A percentile compares a stretch with the other conserved stretches of the same genome.
Conservation (phyloP, 2,113 vertebrate genomes). For the Abramis brama region DNA sequence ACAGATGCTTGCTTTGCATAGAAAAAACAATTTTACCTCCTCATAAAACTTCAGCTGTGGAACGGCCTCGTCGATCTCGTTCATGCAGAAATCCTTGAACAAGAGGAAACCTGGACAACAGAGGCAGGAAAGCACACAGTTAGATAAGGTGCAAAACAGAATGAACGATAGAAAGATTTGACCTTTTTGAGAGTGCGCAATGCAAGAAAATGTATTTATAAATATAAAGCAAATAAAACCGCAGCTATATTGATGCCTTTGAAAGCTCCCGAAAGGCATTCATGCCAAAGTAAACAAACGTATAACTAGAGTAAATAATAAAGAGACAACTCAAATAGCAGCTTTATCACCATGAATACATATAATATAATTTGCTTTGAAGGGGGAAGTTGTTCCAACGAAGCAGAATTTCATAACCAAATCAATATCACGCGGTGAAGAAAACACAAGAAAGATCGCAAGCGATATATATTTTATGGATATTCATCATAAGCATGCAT, state of each 20-base stretch:
- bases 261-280: background rate
- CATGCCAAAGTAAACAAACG: constrained; percentile 21
- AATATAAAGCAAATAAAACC: background rate
- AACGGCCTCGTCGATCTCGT: constrained; percentile 93
- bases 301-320: background rate
- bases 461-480: background rate
- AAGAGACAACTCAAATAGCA: constrained; percentile 23
- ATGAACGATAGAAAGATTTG: background rate
- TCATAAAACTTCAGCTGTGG: constrained; percentile 98
- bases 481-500: background rate
- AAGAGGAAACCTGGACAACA: constrained; percentile 88
- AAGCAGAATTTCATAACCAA: constrained; percentile 9
- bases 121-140: background rate
- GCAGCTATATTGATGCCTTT: background rate
- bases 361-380: background rate
- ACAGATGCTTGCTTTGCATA: background rate
- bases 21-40: constrained; percentile 79
- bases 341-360: constrained; percentile 7
- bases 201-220: background rate
- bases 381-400: background rate
- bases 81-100: constrained; percentile 97
- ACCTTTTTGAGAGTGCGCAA: background rate
- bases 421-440: background rate
- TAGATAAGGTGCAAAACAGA: constrained; percentile 18
- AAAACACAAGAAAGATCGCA: background rate